These are phyloP conservation scores for Thermophis baileyi DNA, from an alignment of 2,113 vertebrate species.

Conservation along the genomic window DNA sequence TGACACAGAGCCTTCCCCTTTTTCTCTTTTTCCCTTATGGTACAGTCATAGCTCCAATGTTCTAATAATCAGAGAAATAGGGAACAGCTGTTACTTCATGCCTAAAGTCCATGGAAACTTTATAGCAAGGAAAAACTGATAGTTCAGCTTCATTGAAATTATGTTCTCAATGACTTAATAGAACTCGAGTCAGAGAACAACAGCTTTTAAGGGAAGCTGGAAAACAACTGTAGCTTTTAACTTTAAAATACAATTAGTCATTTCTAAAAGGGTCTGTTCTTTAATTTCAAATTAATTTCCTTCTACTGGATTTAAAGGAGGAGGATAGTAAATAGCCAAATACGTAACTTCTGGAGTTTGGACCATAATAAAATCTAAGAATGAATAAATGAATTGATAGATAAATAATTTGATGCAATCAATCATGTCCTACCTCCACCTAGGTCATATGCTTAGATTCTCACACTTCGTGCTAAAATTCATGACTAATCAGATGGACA, in stretches of 20 bases:
- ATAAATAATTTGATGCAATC: background rate
- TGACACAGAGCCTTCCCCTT: background rate
- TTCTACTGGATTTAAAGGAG: background rate
- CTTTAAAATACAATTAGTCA: background rate
- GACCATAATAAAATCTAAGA: background rate
- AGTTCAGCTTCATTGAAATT: background rate
- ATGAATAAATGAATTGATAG: background rate
- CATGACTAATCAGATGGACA: background rate
- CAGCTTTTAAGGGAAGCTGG: background rate
- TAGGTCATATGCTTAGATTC: background rate
- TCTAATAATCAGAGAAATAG: background rate
- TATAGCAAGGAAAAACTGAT: background rate
- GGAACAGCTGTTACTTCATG: background rate
- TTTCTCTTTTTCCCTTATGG: background rate
- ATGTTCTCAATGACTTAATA: background rate
- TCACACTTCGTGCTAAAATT: background rate
- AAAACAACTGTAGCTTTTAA: background rate
- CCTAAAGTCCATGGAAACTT: background rate
- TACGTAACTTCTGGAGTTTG: background rate
- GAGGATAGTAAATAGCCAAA: background rate
- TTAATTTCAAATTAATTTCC: background rate
- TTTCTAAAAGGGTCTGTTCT: background rate
- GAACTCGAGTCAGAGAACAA: background rate
- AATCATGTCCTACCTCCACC: background rate
- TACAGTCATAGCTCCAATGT: background rate